Evolutionary conservation across 2,888 invertebrate genomes (phyloP), one percentile per base, ranked within the genome.

Genomic region (Xylocampa areola): DNA sequence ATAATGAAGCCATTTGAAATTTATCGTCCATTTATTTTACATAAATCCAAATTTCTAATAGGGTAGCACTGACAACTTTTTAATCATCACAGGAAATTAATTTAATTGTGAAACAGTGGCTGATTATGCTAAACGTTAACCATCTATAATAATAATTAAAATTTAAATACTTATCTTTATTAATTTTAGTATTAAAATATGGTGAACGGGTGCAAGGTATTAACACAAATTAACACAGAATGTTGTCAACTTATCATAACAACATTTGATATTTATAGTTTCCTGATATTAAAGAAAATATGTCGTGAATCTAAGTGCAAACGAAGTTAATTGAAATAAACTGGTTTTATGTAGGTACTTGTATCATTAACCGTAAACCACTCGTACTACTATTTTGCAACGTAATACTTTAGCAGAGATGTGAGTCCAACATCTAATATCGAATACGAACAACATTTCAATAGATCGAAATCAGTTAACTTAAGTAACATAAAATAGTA

Each of bases 21-120:
- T 68, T 73, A 73, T 37, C 30, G 19, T 33, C 36, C 47, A 41
- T 72, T 58, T 51, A 45, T 51, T 58, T 52, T 8, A 57, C 68
- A 69, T 67, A 67, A 58, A 70, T 59, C 19, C 14, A 43, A 55
- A 63, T 68, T 59, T 47, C 16, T 47, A 62, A 55, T 49, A 36
- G 13, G 3, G 1, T 54, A 33, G n/a, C 19, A 30, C 39, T 49
- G 39, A 29, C 47, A 45, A 48, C 19, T 53, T 62, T 54, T 68
- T 54, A 59, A 59, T 73, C 40, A 73, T n/a, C 30, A 44, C 58
- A 55, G 54, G 45, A 68, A 64, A 64, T 40, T 16, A 49, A 48
- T 51, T 36, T 29, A 35, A 29, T 35, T 27, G 10, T 43, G 14
- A 40, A 41, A 49, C 45, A 25, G 52, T 45, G 25, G 35, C 32